Percentiles rank a stretch among this genome's conserved stretches.
These are phyloP conservation scores for Bombus confusus DNA, from an alignment of 1,140 invertebrate genomes.

Conservation along the genomic window DNA sequence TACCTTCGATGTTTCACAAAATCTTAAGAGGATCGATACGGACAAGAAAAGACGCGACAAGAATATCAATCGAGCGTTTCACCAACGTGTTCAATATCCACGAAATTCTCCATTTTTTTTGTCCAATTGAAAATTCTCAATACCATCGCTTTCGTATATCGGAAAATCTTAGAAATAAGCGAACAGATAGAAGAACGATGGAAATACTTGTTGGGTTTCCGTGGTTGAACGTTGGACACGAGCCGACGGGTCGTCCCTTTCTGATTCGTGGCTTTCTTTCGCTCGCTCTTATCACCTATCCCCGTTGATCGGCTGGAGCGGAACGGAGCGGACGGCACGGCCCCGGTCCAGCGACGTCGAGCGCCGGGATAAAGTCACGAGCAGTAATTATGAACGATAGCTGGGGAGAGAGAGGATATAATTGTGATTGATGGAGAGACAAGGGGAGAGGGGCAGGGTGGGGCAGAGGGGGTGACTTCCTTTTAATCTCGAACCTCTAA, in stretches of 20 bases:
- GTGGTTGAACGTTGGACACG: not conserved
- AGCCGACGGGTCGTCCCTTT: no score
- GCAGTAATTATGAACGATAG: constrained; percentile 79
- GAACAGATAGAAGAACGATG: not conserved
- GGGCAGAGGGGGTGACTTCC: constrained; percentile 76
- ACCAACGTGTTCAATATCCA: no score
- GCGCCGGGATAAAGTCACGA: constrained; percentile 77
- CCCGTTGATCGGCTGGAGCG: constrained; percentile 3
- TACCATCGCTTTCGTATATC: not conserved
- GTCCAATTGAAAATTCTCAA: no score
- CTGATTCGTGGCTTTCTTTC: not conserved
- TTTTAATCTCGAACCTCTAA: constrained; percentile 77
- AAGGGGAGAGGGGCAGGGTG: constrained; percentile 48
- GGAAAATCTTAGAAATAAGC: not conserved
- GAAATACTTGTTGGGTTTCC: not conserved
- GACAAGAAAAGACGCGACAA: not conserved
- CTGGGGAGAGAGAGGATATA: constrained; percentile 77
- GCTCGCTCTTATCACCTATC: constrained; percentile 23
- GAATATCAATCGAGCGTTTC: not conserved
- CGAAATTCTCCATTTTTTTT: no score
- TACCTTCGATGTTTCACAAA: not conserved
- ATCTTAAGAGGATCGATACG: not conserved
- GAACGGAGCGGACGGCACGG: constrained; percentile 4
- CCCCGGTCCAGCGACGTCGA: constrained; percentile 58
- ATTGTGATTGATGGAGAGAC: constrained; percentile 79